phyloP scores from a whole-genome alignment of 37 sponge, comb jelly and placozoan species.

The Aplysina aerophoba region DNA sequence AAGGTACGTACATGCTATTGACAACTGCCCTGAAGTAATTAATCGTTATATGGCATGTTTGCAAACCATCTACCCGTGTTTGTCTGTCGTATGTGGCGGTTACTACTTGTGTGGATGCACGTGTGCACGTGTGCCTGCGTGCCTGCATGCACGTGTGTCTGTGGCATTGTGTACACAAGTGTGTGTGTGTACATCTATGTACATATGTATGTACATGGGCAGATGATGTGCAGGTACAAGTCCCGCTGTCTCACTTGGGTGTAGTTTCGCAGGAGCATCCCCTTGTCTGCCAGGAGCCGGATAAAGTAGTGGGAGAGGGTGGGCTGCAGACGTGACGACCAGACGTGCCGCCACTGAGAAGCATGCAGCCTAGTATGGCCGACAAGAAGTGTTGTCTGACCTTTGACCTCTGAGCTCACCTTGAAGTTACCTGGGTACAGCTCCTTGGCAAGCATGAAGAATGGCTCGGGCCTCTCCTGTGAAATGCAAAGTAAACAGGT shows the following conservation, averaged over 20 bases:
- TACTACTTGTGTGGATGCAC: neutral
- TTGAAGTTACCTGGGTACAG: constrained; percentile 94
- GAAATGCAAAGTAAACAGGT: neutral
- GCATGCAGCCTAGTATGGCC: too few species aligned
- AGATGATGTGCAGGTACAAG: neutral
- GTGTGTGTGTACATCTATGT: neutral
- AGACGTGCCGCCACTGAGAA: too few species aligned
- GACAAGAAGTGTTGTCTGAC: neutral
- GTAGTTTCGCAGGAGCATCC: constrained; percentile 83
- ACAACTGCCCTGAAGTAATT: neutral
- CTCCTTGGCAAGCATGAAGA: constrained; percentile 89
- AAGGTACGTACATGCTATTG: neutral
- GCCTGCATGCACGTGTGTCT: neutral
- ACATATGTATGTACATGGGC: neutral
- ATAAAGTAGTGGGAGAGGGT: constrained; percentile 94
- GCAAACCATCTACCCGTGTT: too few species aligned
- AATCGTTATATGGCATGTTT: neutral
- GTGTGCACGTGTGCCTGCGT: neutral
- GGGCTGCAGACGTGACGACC: constrained; percentile 72
- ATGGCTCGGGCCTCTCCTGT: constrained; percentile 82
- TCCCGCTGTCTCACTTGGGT: constrained; percentile 74
- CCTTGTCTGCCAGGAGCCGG: constrained; percentile 82
- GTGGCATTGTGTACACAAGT: neutral
- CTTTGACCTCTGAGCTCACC: constrained; percentile 44
- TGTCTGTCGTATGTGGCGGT: neutral